A percentile compares a stretch with the other conserved stretches of the same genome.
These are phyloP conservation scores for Ornithoptera priamus DNA, from an alignment of 2,888 invertebrate genomes.

Conservation along the genomic window DNA sequence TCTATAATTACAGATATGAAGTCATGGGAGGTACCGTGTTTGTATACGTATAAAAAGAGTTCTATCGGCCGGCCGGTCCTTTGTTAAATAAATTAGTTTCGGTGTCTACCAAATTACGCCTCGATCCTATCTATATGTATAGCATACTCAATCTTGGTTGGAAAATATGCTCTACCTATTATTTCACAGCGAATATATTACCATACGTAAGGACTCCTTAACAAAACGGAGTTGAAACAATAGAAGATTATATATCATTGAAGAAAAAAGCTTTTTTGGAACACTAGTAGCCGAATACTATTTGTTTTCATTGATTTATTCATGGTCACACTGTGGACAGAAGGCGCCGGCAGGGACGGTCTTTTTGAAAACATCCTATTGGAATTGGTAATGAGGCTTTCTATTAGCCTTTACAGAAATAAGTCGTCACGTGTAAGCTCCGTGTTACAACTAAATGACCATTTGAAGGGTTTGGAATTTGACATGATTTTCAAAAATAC, in stretches of 20 bases:
- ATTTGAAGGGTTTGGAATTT: slow-evolving; percentile 44
- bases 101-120: slow-evolving; percentile 82
- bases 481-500: slow-evolving; percentile 32
- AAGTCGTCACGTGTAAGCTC: slow-evolving; percentile 57
- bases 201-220: slow-evolving; percentile 62
- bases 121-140: slow-evolving; percentile 74
- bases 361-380: slow-evolving; percentile 66
- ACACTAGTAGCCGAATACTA: slow-evolving; percentile 77
- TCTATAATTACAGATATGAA: slow-evolving; percentile 51
- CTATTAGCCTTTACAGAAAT: slow-evolving; percentile 64
- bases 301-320: slow-evolving; percentile 80
- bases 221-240: slow-evolving; percentile 74
- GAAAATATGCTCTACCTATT: slow-evolving; percentile 78
- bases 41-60: slow-evolving; percentile 75
- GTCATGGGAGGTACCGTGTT: slow-evolving; percentile 64
- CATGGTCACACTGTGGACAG: slow-evolving; percentile 70
- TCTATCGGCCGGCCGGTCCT: slow-evolving; percentile 76
- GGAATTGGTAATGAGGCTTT: slow-evolving; percentile 73
- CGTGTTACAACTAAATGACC: slow-evolving; percentile 64
- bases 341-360: slow-evolving; percentile 73
- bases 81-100: slow-evolving; percentile 81
- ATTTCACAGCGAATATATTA: slow-evolving; percentile 70
- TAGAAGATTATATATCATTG: slow-evolving; percentile 65
- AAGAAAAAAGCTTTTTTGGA: slow-evolving; percentile 66
- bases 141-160: slow-evolving; percentile 64